Percentiles rank a stretch among this genome's conserved stretches.
phyloP scores from a whole-genome alignment of 2,113 vertebrate genomes.

The Tachuris rubrigastra region DNA sequence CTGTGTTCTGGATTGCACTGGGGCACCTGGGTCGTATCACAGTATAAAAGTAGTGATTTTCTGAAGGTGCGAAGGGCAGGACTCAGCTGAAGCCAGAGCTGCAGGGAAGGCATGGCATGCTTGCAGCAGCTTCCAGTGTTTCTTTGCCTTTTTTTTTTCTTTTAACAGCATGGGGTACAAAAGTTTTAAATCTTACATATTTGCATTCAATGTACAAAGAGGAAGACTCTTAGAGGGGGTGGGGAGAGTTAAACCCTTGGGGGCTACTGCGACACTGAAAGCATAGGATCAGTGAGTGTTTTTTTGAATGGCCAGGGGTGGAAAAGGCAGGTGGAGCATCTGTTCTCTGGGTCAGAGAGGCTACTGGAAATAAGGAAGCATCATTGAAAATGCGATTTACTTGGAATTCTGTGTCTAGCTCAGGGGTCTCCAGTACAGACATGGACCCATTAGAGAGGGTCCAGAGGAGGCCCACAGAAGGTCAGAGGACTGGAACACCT shows the following conservation, averaged over 20 bases:
- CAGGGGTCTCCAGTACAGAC: neutral
- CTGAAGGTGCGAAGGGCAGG: neutral
- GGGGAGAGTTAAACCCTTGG: neutral
- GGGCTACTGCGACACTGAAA: neutral
- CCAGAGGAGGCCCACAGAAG: neutral
- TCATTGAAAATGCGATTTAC: neutral
- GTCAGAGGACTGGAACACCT: neutral
- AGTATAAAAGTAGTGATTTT: neutral
- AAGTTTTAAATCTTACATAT: neutral
- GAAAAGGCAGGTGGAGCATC: neutral
- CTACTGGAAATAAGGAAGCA: neutral
- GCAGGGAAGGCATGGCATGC: too few relatives aligned
- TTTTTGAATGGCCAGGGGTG: neutral
- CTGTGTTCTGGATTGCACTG: neutral
- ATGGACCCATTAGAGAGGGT: neutral
- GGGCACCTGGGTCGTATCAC: neutral
- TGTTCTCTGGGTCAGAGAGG: rapidly evolving
- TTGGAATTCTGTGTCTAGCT: neutral
- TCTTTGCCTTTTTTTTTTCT: neutral
- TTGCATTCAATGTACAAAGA: neutral
- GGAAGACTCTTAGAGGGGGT: neutral
- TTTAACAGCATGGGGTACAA: neutral
- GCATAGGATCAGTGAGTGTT: neutral
- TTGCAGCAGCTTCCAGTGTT: neutral
- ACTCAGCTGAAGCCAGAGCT: neutral